These are phyloP conservation scores for Lypha dubia DNA, from an alignment of 2,888 invertebrate species.

Conservation along the genomic window DNA sequence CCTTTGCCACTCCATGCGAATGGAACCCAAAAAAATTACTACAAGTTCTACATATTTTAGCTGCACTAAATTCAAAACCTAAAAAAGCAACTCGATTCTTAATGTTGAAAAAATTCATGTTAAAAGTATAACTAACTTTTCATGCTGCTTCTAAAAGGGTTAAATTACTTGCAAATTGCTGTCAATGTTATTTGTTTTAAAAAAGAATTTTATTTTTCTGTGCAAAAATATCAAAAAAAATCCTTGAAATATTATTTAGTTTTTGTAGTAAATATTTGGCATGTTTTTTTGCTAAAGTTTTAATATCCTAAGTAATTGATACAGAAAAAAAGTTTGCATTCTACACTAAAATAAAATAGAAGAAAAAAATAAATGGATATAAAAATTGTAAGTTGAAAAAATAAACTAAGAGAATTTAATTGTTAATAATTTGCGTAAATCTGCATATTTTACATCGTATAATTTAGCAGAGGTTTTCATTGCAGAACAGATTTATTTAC, in stretches of 20 bases:
- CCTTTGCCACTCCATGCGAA: no score
- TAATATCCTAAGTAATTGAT: constrained; percentile 47
- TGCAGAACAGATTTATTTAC: no score
- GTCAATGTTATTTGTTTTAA: background rate
- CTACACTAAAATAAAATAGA: background rate
- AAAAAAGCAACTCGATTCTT: no score
- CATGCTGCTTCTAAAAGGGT: no score
- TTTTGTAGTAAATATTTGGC: constrained; percentile 42
- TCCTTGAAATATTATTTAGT: constrained; percentile 50
- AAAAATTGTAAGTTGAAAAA: constrained; percentile 4
- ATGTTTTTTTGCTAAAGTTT: constrained; percentile 40
- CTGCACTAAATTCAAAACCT: background rate
- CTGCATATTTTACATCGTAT: background rate
- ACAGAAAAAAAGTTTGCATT: constrained; percentile 27
- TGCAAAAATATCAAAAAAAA: background rate
- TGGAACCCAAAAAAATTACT: no score
- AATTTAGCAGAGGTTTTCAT: no score
- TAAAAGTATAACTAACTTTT: no score
- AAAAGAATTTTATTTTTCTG: background rate
- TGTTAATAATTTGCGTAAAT: background rate
- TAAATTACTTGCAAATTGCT: background rate
- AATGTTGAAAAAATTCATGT: no score
- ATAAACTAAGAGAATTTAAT: constrained; percentile 29
- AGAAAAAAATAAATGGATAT: background rate
- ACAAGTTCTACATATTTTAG: no score